A percentile compares a stretch with the other conserved stretches of the same genome.
These are phyloP conservation scores for Punctoribates punctum DNA, from an alignment of 2,888 invertebrate genomes.

Conservation along the genomic window DNA sequence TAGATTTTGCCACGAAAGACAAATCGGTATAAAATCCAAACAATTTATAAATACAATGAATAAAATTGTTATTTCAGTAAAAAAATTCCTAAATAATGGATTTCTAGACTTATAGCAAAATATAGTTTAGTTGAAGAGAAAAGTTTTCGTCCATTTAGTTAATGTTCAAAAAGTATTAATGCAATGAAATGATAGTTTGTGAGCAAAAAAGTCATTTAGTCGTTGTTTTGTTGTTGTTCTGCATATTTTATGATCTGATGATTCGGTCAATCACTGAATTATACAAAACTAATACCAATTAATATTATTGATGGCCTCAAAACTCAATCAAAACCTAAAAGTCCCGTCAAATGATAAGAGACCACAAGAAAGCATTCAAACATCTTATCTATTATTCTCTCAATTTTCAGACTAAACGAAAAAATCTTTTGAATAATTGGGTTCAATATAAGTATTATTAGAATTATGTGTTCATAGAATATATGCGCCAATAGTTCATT, in stretches of 20 bases:
- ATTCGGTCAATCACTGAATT: not conserved
- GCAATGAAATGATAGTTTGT: not conserved
- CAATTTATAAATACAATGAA: no score
- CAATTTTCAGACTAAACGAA: no score
- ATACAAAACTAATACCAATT: not conserved
- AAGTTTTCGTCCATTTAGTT: constrained; percentile 8
- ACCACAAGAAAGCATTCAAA: no score
- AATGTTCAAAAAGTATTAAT: constrained; percentile 8
- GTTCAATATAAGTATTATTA: not conserved
- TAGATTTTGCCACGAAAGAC: no score
- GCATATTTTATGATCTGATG: not conserved
- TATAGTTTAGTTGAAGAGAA: not conserved
- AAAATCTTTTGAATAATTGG: not conserved
- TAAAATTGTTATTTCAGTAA: no score
- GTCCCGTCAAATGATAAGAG: no score
- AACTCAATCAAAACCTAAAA: no score
- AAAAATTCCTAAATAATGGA: not conserved
- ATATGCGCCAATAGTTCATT: not conserved
- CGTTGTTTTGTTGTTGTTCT: not conserved
- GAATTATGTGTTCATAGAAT: not conserved
- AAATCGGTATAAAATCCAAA: no score
- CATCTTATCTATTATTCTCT: no score
- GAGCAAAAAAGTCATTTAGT: not conserved
- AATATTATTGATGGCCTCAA: not conserved
- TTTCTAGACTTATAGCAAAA: not conserved